phyloP scores from a whole-genome alignment of 1,140 invertebrate species.

The Drosophila watanabei region DNA sequence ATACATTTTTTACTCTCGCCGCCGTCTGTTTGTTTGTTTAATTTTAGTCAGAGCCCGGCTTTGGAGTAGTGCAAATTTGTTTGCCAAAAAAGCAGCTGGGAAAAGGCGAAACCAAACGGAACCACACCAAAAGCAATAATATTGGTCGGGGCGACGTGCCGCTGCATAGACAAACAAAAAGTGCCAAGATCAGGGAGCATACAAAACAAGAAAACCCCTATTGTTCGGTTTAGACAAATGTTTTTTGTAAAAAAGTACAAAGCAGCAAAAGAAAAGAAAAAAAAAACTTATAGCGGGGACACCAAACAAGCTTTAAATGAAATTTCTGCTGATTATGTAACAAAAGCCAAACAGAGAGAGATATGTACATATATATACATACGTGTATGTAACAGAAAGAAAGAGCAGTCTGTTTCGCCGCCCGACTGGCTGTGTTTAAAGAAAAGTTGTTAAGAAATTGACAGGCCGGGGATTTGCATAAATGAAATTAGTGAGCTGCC shows the following conservation, averaged over 20 bases:
- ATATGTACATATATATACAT: not conserved
- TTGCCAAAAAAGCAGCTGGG: constrained; percentile 57
- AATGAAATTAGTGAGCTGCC: constrained; percentile 46
- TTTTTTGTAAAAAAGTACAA: constrained; percentile 49
- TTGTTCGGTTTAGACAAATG: constrained; percentile 69
- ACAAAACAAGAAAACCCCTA: constrained; percentile 42
- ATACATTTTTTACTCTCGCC: constrained; percentile 11
- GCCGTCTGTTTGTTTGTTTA: constrained; percentile 44
- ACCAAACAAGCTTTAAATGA: constrained; percentile 48
- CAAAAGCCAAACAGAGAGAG: constrained; percentile 16
- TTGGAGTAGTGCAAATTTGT: constrained; percentile 57
- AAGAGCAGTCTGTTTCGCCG: constrained; percentile 38
- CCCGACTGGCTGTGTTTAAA: constrained; percentile 20
- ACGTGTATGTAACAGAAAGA: constrained; percentile 14
- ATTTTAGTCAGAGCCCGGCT: constrained; percentile 31
- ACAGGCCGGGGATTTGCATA: constrained; percentile 46
- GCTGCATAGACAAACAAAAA: constrained; percentile 61
- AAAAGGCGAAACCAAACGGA: constrained; percentile 23
- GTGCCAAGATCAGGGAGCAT: constrained; percentile 51
- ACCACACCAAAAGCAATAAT: constrained; percentile 47
- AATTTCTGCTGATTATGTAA: constrained; percentile 67
- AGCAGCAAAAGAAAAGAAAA: not conserved
- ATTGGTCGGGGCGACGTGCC: constrained; percentile 71
- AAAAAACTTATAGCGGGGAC: constrained; percentile 16
- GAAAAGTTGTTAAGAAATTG: constrained; percentile 76